Evolutionary conservation across 1,140 invertebrate genomes (phyloP), one percentile per base, ranked within the genome.

Genomic region (Lordiphosa stackelbergi): DNA sequence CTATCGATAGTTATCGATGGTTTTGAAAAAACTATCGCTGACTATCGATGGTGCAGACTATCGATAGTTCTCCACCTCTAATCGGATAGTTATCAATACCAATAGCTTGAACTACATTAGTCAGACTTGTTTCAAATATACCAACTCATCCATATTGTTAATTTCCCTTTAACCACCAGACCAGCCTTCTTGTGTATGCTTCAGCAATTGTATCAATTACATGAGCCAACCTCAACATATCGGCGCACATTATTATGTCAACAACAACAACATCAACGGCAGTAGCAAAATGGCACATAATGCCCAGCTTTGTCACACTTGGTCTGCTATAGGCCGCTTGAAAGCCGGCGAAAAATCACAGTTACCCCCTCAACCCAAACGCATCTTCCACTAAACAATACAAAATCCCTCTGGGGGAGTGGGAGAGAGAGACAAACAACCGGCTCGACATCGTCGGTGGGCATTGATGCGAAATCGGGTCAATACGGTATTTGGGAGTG

Each of bases 271-370:
- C 36, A n/a, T n/a, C n/a, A 55, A 41, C 52, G 47, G 53, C 28
- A 2, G 6, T 5, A 31, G 28, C 28, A 31, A 31, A 31, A 73
- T 69, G 59, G 52, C 63, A 59, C 43, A 61, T 73, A 78, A 78
- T 73, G 69, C 65, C 53, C 57, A 12, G 69, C 74, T 78, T 78
- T 78, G 74, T 78, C 73, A 78, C 73, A 78, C 73, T 78, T 78
- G 49, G 73, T 69, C 73, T 56, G 66, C 43, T 62, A 53, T 59
- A 24, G 41, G 24, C 11, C 4, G 48, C 24, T 28, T 7, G 5
- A n/a, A n/a, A n/a, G n/a, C n/a, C n/a, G n/a, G n/a, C n/a, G n/a
- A n/a, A n/a, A 31, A 31, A 31, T 7, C 28, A 28, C 28, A 28
- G 24, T 24, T 13, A 10, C 41, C 2, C 16, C 10, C 4, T 11